Conservation (phyloP, 2,113 vertebrate species). For the Gadus macrocephalus region DNA sequence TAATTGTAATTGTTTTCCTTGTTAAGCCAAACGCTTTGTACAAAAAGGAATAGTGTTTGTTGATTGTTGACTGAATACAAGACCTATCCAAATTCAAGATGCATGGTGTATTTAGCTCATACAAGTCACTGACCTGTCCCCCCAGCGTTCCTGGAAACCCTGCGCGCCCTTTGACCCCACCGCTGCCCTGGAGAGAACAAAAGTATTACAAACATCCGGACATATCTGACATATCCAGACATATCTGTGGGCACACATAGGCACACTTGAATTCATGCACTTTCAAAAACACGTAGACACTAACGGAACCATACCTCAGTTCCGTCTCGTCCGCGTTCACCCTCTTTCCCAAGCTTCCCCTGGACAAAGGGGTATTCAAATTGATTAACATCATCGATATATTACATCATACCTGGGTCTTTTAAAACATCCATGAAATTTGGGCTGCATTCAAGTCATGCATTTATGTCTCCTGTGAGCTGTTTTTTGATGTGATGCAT, state of each 20-base stretch:
- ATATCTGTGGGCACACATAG: neutral
- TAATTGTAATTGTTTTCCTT: no score
- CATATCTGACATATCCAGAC: neutral
- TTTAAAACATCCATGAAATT: no score
- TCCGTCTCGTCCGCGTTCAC: slow-evolving; percentile 76
- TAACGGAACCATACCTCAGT: slow-evolving; percentile 59
- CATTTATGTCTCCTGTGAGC: no score
- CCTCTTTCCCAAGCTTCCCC: slow-evolving; percentile 87
- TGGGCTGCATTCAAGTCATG: no score
- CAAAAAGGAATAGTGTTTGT: neutral
- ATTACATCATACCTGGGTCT: no score
- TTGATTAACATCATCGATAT: no score
- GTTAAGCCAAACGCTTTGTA: no score
- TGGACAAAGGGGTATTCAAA: slow-evolving; percentile 35
- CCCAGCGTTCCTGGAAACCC: slow-evolving; percentile 45
- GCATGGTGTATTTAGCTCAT: neutral
- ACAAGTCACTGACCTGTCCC: slow-evolving; percentile 19
- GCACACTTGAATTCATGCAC: no score
- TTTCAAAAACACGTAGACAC: neutral
- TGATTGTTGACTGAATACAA: neutral
- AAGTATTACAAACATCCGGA: neutral
- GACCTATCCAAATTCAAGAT: neutral
- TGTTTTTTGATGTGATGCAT: no score
- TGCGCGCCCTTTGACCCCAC: slow-evolving; percentile 30
- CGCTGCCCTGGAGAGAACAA: slow-evolving; percentile 42